Evolutionary conservation across 2,113 vertebrate genomes (phyloP), one percentile per base, ranked within the genome.

Genomic region (Trematocara variabile): DNA sequence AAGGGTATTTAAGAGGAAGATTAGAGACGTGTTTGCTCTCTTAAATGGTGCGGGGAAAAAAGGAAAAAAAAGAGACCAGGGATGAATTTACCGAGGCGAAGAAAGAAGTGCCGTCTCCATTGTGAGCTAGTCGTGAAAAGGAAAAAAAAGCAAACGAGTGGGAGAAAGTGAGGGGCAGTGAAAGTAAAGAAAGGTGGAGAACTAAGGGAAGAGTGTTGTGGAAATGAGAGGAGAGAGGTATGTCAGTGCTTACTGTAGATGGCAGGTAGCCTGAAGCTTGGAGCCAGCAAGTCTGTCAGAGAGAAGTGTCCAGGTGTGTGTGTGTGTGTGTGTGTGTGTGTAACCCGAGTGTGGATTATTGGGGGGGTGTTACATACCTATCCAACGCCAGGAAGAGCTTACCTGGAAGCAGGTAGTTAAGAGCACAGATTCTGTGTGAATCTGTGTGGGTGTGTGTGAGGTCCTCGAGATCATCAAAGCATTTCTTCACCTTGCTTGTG

Each of bases 281-380:
- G 95, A 94, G 95, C 93, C 95, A 90, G 88, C 85, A 73, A 93
- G 95, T 95, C 93, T 95, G 93, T 94, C 91, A 92, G 88, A 92
- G 77, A 82, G 83, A 93, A 92, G 87, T 90, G 85, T 86, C 89
- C 90, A 93, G 89, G 88, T 90, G 85, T 90, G 73, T 91, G 91
- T 88, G 77, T 52, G 50, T 48, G 82, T 91, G 60, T 84, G 70
- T 88, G 85, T 91, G 30, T 41, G 20, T 55, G 54, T 55, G 54
- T 56, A 22, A 28, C 25, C 25, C 25, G 25, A 28, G 25, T 28
- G 25, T 28, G 25, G 25, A 28, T 28, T 28, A 28, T 28, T 28
- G 82, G 84, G 52, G 86, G 84, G 80, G 84, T 18, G 5, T 79
- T 88, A 84, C 90, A 92, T 94, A 95, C 94, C 86, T 77, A 84